Conservation (phyloP, 1,140 invertebrate species). For the Apis mellifera region DNA sequence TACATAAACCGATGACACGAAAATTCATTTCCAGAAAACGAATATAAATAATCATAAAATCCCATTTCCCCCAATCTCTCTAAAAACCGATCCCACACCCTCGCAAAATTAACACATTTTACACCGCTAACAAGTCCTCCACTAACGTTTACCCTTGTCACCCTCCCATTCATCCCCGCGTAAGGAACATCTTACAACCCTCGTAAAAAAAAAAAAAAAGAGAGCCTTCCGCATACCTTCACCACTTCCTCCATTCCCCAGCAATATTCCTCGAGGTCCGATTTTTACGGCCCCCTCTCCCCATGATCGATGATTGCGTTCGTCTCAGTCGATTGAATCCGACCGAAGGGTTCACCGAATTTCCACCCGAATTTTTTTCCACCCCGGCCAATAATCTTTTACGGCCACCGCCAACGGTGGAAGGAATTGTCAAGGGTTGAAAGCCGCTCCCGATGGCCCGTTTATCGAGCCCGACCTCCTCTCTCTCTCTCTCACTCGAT, state of each 20-base stretch:
- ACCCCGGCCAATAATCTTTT: constrained; percentile 37
- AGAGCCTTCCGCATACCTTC: not conserved
- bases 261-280: not conserved
- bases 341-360: too few relatives aligned
- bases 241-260: not conserved
- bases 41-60: too few relatives aligned
- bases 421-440: constrained; percentile 51
- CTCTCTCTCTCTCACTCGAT: not conserved
- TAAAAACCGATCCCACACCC: not conserved
- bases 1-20: too few relatives aligned
- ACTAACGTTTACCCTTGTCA: not conserved
- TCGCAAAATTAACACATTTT: not conserved
- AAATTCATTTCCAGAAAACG: too few relatives aligned
- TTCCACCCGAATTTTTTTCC: constrained; percentile 33
- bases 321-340: constrained; percentile 19
- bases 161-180: not conserved
- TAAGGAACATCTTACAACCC: not conserved
- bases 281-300: not conserved
- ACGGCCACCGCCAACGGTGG: not conserved
- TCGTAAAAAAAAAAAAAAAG: not conserved
- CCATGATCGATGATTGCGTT: constrained; percentile 12
- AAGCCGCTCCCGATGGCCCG: constrained; percentile 39
- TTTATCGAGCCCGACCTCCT: constrained; percentile 43
- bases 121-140: not conserved
- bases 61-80: too few relatives aligned